Base-by-base conservation (phyloP, 2,888 invertebrate genomes). In the Eupithecia pulchellata region DNA sequence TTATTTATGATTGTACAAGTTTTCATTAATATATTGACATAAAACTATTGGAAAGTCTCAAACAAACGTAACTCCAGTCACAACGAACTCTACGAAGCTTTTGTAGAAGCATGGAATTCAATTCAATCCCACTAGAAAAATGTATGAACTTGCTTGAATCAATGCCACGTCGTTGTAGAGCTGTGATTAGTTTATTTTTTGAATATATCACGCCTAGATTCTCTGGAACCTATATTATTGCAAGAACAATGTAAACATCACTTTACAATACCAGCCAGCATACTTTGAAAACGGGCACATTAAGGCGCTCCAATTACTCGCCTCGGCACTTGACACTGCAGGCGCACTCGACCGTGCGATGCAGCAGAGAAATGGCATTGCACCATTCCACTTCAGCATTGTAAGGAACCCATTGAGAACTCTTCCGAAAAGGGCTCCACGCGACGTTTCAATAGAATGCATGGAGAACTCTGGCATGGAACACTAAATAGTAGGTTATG, bases 251-350 rank as follows among this genome's bases (percentile, higher is more conserved):
- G 27, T 32, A 60, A 32, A n/a, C 34, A 42, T 32, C 32, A 70
- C 71, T 67, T 67, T 30, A 63, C 58, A 70, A 72, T 63, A 71
- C 63, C 68, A 68, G 55, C 0, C 25, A 25, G 25, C 3, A 25
- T 25, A 20, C 17, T 61, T 63, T 68, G 60, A 68, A 72, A 76
- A 11, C 58, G 71, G 68, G 72, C 63, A 67, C 70, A 72, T 73
- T 69, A 68, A 58, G 71, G 65, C 64, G 76, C 76, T 77, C 77
- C 76, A 80, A 75, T 77, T 78, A 77, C 77, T 75, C 73, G 76
- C 69, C 66, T 63, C 55, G 67, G 73, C 74, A 71, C 81, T 81
- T 79, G 81, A 81, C 81, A 78, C 71, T 73, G 67, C 76, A 75
- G 74, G 73, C 30, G 66, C 75, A 68, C 77, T 75, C 75, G 75